Conservation (phyloP, 2,888 invertebrate species). For the Seira musarum region DNA sequence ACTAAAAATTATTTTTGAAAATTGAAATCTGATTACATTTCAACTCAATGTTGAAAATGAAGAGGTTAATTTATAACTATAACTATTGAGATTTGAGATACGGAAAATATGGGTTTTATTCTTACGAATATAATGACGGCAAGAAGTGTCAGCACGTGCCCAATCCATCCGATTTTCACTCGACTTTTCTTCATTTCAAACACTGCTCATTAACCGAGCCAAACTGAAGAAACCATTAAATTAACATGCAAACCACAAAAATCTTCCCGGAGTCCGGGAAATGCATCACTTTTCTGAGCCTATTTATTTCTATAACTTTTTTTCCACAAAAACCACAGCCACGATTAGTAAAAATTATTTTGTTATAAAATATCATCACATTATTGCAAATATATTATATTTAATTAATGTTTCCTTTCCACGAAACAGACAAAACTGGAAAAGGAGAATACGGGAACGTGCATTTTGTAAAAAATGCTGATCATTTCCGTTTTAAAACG, state of each 20-base stretch:
- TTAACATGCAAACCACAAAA: constrained; percentile 4
- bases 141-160: constrained; percentile 70
- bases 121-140: constrained; percentile 71
- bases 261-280: constrained; percentile 20
- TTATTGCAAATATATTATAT: too few species aligned
- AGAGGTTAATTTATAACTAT: too few species aligned
- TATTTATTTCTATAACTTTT: background rate
- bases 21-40: too few species aligned
- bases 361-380: too few species aligned
- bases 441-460: background rate
- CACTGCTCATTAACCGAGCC: background rate
- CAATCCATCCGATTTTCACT: constrained; percentile 70
- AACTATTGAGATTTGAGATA: too few species aligned
- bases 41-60: too few species aligned
- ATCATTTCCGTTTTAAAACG: too few species aligned
- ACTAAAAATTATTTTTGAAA: too few species aligned
- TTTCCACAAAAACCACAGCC: background rate
- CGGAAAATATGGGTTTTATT: constrained; percentile 24
- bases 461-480: background rate
- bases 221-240: background rate
- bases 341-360: too few species aligned
- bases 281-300: background rate
- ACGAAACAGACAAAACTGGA: too few species aligned
- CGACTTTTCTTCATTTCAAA: constrained; percentile 67
- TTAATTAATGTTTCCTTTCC: too few species aligned